A percentile compares a stretch with the other conserved stretches of the same genome.
Conservation (phyloP, 2,113 vertebrate species). For the Lates calcarifer region DNA sequence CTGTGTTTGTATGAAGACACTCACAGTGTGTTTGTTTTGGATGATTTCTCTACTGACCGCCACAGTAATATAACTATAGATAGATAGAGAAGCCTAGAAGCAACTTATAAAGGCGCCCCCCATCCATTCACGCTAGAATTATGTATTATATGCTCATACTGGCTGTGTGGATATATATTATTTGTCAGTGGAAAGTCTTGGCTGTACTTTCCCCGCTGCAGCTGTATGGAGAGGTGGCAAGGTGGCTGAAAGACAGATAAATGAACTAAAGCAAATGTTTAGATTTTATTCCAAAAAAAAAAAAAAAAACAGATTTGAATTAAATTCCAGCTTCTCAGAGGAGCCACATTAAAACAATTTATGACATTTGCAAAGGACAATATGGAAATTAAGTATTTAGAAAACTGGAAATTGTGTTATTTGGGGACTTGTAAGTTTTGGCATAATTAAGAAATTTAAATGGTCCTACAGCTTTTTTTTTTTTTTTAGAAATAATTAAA, state of each 20-base stretch:
- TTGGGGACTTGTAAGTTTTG: not conserved
- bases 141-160: slow-evolving; percentile 7
- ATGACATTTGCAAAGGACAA: not conserved
- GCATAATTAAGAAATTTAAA: slow-evolving; percentile 32
- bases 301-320: not conserved
- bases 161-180: slow-evolving; percentile 9
- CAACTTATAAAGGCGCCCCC: not conserved
- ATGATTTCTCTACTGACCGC: slow-evolving; percentile 49
- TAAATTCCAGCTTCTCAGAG: not conserved
- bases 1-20: slow-evolving; percentile 28
- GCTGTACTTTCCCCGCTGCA: not conserved
- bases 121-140: slow-evolving; percentile 20
- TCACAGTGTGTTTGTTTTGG: slow-evolving; percentile 40
- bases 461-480: not conserved
- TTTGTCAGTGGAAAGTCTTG: not conserved
- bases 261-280: not conserved
- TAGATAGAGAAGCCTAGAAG: slow-evolving; percentile 12
- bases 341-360: not conserved
- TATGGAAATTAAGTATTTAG: not conserved
- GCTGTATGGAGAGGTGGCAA: not conserved
- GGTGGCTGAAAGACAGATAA: not conserved
- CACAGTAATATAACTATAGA: slow-evolving; percentile 35
- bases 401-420: not conserved
- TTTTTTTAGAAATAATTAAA: slow-evolving; percentile 22
- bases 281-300: slow-evolving; percentile 14